Percentiles rank a stretch among this genome's conserved stretches.
Evolutionary conservation across 2,888 invertebrate genomes (phyloP).

Genomic region (Tenthredo scrophulariae): DNA sequence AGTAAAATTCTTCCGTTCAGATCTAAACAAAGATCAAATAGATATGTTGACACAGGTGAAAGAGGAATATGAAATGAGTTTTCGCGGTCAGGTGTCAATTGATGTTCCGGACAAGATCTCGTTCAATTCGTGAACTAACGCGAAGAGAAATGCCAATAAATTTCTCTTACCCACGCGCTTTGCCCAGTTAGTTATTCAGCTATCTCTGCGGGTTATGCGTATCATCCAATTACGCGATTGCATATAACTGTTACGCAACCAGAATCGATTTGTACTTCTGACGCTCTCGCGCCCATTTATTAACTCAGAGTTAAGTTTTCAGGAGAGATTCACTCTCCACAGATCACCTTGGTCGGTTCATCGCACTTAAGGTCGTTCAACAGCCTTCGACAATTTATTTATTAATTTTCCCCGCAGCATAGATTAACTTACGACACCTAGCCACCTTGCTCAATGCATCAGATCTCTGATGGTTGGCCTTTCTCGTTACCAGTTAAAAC

Average conservation of each 20-base stretch:
- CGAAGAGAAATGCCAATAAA: conserved; percentile 36
- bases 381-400: conserved; percentile 60
- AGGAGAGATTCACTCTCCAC: conserved; percentile 24
- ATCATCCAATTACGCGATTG: conserved; percentile 46
- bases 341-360: conserved; percentile 57
- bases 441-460: conserved; percentile 29
- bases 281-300: conserved; percentile 26
- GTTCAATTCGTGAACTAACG: conserved; percentile 30
- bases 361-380: conserved; percentile 61
- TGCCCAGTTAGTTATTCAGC: not conserved
- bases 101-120: conserved; percentile 20
- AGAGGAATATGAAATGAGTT: conserved; percentile 43
- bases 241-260: conserved; percentile 25
- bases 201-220: conserved; percentile 2
- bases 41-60: conserved; percentile 30
- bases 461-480: conserved; percentile 10
- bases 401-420: conserved; percentile 37
- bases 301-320: conserved; percentile 18
- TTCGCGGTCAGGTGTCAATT: conserved; percentile 44
- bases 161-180: conserved; percentile 38
- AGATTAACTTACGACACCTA: conserved; percentile 30
- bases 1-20: not conserved
- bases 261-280: not conserved
- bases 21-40: conserved; percentile 19
- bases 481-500: conserved; percentile 31